Percentiles rank a stretch among this genome's conserved stretches.
Evolutionary conservation across 2,113 vertebrate genomes (phyloP).

Genomic region (Melanerpes formicivorus): DNA sequence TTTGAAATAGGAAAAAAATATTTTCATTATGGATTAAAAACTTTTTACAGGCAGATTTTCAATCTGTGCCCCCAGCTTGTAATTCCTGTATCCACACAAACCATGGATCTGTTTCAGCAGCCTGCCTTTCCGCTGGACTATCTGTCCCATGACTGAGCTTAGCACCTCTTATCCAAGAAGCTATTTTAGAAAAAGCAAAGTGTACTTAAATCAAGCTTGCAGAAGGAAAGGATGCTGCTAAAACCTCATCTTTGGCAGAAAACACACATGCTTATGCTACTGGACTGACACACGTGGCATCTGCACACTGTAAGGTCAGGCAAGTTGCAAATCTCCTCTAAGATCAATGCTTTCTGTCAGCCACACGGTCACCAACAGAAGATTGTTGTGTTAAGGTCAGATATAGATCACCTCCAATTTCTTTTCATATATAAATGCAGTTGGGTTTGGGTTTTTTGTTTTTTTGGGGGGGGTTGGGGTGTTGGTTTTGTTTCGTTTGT

Average conservation of each 20-base stretch:
- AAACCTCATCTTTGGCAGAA: not conserved
- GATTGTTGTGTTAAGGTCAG: not conserved
- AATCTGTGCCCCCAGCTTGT: not conserved
- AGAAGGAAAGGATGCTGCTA: not conserved
- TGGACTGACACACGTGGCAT: not conserved
- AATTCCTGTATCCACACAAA: not conserved
- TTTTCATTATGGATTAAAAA: not conserved
- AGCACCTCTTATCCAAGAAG: constrained; percentile 23
- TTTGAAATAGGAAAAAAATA: not conserved
- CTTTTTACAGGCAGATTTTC: not conserved
- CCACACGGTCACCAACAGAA: not conserved
- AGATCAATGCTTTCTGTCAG: not conserved
- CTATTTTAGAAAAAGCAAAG: constrained; percentile 31
- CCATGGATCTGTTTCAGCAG: not conserved
- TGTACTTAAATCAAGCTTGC: not conserved
- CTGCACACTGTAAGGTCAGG: not conserved
- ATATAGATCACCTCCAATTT: not conserved
- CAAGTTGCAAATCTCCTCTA: not conserved
- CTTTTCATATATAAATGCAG: not conserved
- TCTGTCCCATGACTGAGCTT: constrained; percentile 21
- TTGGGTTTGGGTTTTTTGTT: not conserved
- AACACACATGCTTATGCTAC: not conserved
- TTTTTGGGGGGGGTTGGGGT: too few species aligned
- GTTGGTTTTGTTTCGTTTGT: too few species aligned
- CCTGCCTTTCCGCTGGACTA: not conserved